Evolutionary conservation across 2,888 invertebrate genomes (phyloP).

Genomic region (Alviniconcha strummeri): DNA sequence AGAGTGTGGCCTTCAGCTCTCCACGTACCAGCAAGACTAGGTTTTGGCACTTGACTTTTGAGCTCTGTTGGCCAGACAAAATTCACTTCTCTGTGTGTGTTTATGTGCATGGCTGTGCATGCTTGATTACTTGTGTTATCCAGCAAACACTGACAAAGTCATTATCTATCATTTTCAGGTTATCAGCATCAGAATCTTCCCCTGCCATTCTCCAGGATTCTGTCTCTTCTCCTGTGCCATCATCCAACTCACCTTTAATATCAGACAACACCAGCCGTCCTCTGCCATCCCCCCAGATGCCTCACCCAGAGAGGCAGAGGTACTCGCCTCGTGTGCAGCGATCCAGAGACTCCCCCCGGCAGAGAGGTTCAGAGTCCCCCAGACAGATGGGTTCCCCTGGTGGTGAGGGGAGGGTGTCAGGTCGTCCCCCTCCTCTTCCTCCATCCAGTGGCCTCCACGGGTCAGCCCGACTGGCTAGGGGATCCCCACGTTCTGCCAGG

Average conservation of each 20-base stretch:
- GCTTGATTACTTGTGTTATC: neutral
- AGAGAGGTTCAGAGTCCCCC: neutral
- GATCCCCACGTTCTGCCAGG: neutral
- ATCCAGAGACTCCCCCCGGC: neutral
- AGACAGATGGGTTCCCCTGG: slow-evolving; percentile 15
- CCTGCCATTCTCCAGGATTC: neutral
- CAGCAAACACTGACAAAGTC: too few relatives aligned
- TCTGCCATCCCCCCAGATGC: slow-evolving; percentile 16
- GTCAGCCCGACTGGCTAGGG: neutral
- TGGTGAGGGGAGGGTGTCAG: slow-evolving; percentile 42
- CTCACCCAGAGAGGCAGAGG: neutral
- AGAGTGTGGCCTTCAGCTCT: too few relatives aligned
- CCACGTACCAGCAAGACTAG: too few relatives aligned
- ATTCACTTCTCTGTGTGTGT: neutral
- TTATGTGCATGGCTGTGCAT: neutral
- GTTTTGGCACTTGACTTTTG: too few relatives aligned
- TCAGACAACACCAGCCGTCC: slow-evolving; percentile 20
- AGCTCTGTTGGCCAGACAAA: too few relatives aligned
- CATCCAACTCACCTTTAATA: neutral
- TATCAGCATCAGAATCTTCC: neutral
- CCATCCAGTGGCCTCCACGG: slow-evolving; percentile 27
- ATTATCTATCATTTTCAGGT: neutral
- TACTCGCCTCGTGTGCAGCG: slow-evolving; percentile 1
- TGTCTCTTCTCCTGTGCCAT: slow-evolving; percentile 4
- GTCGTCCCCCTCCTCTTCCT: slow-evolving; percentile 53